Conservation (phyloP, 2,888 invertebrate genomes). For the Coelogynopora nodosa region DNA sequence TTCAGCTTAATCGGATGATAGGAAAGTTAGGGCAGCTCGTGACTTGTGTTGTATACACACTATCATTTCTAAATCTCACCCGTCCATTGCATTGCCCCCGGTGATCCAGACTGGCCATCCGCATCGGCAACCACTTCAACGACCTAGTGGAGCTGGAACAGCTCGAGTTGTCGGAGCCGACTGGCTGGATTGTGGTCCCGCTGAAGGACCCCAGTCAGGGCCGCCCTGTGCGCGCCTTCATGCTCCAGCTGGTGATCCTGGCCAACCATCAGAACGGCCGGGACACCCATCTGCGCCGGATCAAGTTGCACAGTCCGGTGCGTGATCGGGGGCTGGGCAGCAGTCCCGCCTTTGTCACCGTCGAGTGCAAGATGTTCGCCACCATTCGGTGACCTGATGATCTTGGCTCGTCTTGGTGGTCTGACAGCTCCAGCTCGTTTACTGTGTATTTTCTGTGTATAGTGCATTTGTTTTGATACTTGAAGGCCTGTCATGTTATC, state of each 20-base stretch:
- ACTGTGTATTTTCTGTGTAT: too few relatives aligned
- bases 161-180: slow-evolving; percentile 79
- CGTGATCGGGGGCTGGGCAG: neutral
- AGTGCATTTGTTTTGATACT: too few relatives aligned
- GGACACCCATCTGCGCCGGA: slow-evolving; percentile 94
- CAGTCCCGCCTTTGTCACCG: neutral
- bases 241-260: slow-evolving; percentile 65
- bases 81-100: too few relatives aligned
- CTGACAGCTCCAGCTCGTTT: too few relatives aligned
- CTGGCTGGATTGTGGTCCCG: slow-evolving; percentile 90
- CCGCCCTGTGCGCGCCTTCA: slow-evolving; percentile 84
- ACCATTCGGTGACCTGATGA: neutral
- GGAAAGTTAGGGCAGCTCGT: too few relatives aligned
- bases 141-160: slow-evolving; percentile 92
- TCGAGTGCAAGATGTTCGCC: neutral
- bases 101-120: slow-evolving; percentile 35
- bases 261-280: slow-evolving; percentile 98
- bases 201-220: slow-evolving; percentile 77
- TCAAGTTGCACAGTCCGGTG: slow-evolving; percentile 71
- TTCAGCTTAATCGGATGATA: too few relatives aligned
- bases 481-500: too few relatives aligned
- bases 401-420: too few relatives aligned
- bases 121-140: slow-evolving; percentile 64
- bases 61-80: too few relatives aligned
- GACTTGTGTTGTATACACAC: neutral